Evolutionary conservation across 2,888 invertebrate genomes (phyloP).

Genomic region (Pyrocoelia pectoralis): DNA sequence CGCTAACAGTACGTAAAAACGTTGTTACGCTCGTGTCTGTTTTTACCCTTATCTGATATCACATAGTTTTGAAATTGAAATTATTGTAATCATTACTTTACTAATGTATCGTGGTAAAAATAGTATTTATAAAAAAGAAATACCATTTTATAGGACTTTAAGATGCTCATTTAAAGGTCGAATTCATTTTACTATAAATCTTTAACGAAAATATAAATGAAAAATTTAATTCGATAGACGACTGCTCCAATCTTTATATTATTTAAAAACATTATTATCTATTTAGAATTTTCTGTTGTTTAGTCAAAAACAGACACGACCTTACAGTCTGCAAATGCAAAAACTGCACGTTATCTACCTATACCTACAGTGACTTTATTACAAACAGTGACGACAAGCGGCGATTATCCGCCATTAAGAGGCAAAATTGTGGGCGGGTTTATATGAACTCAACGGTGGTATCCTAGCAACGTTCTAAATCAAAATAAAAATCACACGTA

Average conservation of each 20-base stretch:
- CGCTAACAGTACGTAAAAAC: background rate
- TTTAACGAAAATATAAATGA: background rate
- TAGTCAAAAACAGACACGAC: background rate
- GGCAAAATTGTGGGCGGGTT: no score
- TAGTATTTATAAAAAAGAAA: background rate
- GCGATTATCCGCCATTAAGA: no score
- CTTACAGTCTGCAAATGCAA: background rate
- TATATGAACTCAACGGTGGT: no score
- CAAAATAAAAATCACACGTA: no score
- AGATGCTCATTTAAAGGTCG: background rate
- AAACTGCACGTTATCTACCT: background rate
- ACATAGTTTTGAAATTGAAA: background rate
- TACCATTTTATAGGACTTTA: background rate
- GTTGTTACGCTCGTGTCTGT: background rate
- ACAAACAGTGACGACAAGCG: no score
- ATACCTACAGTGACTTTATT: no score
- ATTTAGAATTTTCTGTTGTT: background rate
- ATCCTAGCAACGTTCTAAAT: no score
- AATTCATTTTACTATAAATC: constrained; percentile 2
- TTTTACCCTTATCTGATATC: background rate
- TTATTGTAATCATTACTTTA: background rate
- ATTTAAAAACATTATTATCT: background rate
- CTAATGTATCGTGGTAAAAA: background rate
- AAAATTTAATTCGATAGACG: background rate
- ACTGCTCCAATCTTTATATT: background rate